Conservation (phyloP, 30 jellyfish, hydroid and myxozoan genomes). For the Mastigias papua region DNA sequence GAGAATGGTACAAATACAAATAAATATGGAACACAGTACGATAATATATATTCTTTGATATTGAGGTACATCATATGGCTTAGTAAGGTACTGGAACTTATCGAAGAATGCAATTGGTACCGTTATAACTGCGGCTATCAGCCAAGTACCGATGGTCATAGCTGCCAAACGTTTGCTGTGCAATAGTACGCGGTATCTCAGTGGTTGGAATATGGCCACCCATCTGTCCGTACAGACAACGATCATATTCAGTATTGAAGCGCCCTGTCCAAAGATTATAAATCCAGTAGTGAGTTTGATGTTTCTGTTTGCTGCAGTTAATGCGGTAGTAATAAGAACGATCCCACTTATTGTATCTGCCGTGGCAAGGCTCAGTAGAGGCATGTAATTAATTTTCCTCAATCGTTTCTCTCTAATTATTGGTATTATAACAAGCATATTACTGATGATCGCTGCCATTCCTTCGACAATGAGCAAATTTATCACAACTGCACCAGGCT, state of each 20-base stretch:
- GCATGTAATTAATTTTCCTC: slow-evolving; percentile 15
- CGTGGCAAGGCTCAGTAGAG: slow-evolving; percentile 49
- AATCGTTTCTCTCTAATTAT: slow-evolving; percentile 17
- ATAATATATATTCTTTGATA: slow-evolving; percentile 5
- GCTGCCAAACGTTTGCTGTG: slow-evolving; percentile 1
- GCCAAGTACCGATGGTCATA: slow-evolving; percentile 35
- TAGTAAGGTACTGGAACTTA: not conserved
- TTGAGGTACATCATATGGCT: not conserved
- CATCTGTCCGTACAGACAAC: slow-evolving; percentile 69
- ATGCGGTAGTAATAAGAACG: not conserved
- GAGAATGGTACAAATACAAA: slow-evolving; percentile 8
- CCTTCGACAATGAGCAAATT: not conserved
- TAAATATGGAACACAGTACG: slow-evolving; percentile 2
- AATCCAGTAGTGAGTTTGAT: not conserved
- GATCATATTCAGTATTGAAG: slow-evolving; percentile 41
- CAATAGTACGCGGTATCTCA: slow-evolving; percentile 42
- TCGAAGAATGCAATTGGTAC: slow-evolving; percentile 3
- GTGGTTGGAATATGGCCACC: slow-evolving; percentile 73
- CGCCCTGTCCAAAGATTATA: slow-evolving; percentile 24
- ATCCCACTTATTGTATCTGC: slow-evolving; percentile 49
- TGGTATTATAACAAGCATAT: slow-evolving; percentile 31
- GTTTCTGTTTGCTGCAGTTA: not conserved
- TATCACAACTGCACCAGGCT: not conserved
- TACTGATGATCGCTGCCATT: not conserved
- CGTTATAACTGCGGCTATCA: slow-evolving; percentile 22